These are phyloP conservation scores for Dasypolia templi DNA, from an alignment of 2,888 invertebrate species.

Conservation along the genomic window DNA sequence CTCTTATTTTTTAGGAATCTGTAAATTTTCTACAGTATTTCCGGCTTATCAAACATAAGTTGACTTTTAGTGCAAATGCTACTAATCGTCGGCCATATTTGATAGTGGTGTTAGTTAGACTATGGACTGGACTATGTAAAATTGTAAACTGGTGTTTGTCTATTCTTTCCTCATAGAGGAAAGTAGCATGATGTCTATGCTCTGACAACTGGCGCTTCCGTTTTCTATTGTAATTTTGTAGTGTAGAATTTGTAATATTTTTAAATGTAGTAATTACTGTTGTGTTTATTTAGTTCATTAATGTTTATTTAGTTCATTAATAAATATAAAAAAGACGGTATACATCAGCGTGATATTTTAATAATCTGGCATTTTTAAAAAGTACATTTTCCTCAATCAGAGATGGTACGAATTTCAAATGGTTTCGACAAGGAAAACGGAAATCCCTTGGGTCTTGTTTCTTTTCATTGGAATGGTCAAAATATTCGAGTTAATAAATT, in stretches of 20 bases:
- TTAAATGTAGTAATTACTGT: accelerated
- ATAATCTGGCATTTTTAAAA: background rate
- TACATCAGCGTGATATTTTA: no score
- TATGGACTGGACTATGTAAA: no score
- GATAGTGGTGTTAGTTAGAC: no score
- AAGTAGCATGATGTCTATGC: no score
- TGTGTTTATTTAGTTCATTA: background rate
- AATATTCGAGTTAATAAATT: background rate
- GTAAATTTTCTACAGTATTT: conserved; percentile 22
- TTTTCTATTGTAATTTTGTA: conserved; percentile 7
- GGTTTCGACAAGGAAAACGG: background rate
- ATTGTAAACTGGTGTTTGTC: no score
- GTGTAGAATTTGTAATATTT: background rate
- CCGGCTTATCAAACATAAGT: conserved; percentile 39
- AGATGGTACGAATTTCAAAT: conserved; percentile 31
- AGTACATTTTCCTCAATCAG: background rate
- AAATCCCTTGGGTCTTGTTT: no score
- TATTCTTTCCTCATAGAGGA: no score
- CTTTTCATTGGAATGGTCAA: background rate
- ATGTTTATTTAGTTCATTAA: background rate
- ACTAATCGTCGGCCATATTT: conserved; percentile 73
- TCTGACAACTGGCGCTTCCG: conserved; percentile 47
- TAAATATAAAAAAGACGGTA: background rate
- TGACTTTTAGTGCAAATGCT: conserved; percentile 60
- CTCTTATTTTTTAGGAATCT: conserved; percentile 18